A percentile compares a stretch with the other conserved stretches of the same genome.
Evolutionary conservation across 2,888 invertebrate genomes (phyloP).

Genomic region (Polyommatus icarus): DNA sequence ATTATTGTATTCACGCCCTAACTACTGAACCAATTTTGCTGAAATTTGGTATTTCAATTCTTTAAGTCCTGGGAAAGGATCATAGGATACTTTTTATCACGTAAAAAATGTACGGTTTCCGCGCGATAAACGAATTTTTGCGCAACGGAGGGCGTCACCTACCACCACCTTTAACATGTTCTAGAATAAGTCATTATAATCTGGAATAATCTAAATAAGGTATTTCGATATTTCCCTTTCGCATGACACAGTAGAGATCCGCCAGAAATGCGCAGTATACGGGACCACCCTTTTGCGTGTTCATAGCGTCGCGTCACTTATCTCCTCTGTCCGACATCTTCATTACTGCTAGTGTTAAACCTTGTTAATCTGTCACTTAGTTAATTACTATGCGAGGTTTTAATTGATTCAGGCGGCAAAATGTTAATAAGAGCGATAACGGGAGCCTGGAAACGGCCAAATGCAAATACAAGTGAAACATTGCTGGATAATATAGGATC

Average conservation of each 20-base stretch:
- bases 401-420: slow-evolving; percentile 77
- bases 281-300: slow-evolving; percentile 53
- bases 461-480: slow-evolving; percentile 67
- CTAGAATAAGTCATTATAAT: too few species aligned
- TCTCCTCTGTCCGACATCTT: slow-evolving; percentile 68
- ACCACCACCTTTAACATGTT: too few species aligned
- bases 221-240: too few species aligned
- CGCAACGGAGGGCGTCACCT: too few species aligned
- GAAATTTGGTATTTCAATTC: too few species aligned
- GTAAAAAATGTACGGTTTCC: too few species aligned
- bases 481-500: slow-evolving; percentile 55
- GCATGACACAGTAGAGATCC: background rate
- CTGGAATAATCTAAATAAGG: too few species aligned
- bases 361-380: slow-evolving; percentile 74
- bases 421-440: slow-evolving; percentile 75
- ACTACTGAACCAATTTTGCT: too few species aligned
- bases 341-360: slow-evolving; percentile 78
- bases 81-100: too few species aligned
- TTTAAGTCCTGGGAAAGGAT: too few species aligned
- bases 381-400: slow-evolving; percentile 74
- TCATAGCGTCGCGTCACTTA: slow-evolving; percentile 52
- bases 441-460: slow-evolving; percentile 45
- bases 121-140: too few species aligned
- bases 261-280: background rate
- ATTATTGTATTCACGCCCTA: too few species aligned